Percentiles rank a stretch among this genome's conserved stretches.
Evolutionary conservation across 2,113 vertebrate genomes (phyloP).

Genomic region (Chroicocephalus ridibundus): DNA sequence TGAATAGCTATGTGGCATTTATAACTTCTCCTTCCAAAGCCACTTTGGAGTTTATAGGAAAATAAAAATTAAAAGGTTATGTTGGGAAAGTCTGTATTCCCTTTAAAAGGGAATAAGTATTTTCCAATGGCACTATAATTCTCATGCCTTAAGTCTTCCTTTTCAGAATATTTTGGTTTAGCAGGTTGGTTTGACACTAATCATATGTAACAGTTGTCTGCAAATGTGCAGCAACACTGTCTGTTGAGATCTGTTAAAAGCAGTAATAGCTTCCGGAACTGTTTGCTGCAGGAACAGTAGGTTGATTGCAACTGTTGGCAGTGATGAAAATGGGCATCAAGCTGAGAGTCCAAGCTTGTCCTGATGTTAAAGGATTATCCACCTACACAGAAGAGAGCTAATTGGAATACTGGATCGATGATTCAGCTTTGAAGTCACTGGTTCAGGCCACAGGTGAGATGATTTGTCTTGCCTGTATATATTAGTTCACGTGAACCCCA

Average conservation of each 20-base stretch:
- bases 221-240: conserved; percentile 43
- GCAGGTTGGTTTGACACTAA: conserved; percentile 7
- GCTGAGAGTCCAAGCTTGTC: not conserved
- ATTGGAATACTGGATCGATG: conserved; percentile 16
- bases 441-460: not conserved
- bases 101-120: not conserved
- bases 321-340: not conserved
- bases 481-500: not conserved
- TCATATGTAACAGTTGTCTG: conserved; percentile 18
- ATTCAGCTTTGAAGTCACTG: not conserved
- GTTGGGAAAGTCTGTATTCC: not conserved
- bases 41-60: not conserved
- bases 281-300: conserved; percentile 16
- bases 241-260: conserved; percentile 24
- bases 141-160: not conserved
- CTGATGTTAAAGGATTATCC: conserved; percentile 5
- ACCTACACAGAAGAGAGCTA: not conserved
- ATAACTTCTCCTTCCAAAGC: not conserved
- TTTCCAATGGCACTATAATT: not conserved
- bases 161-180: not conserved
- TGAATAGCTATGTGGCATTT: not conserved
- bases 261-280: conserved; percentile 3
- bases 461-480: not conserved
- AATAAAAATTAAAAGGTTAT: not conserved
- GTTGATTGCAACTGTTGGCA: conserved; percentile 14